Evolutionary conservation across 2,888 invertebrate species (phyloP).

Genomic region (Furcula furcula): DNA sequence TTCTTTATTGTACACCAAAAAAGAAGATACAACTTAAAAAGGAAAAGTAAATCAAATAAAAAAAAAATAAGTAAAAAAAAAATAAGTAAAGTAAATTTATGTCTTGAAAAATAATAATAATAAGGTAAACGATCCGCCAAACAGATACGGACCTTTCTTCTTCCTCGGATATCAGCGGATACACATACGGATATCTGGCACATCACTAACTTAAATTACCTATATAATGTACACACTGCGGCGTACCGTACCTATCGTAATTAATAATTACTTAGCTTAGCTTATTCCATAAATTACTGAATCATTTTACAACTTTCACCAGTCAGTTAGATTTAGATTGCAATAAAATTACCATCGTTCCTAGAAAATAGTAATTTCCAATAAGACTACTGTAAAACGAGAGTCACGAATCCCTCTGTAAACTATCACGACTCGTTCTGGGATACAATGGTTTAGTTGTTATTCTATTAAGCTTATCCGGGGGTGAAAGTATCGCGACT

Average conservation of each 20-base stretch:
- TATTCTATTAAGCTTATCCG: constrained; percentile 68
- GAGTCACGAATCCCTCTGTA: constrained; percentile 73
- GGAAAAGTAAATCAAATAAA: no score
- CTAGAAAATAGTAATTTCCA: constrained; percentile 63
- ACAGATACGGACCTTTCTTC: no score
- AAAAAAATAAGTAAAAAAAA: no score
- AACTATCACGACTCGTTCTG: constrained; percentile 70
- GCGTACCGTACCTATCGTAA: constrained; percentile 19
- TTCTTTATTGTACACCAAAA: no score
- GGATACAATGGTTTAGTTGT: constrained; percentile 67
- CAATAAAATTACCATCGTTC: constrained; percentile 62
- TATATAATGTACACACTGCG: no score
- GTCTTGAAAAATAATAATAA: no score
- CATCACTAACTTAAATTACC: no score
- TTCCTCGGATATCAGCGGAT: no score
- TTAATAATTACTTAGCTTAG: constrained; percentile 31
- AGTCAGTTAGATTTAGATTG: constrained; percentile 60
- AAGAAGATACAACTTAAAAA: no score
- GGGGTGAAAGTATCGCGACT: constrained; percentile 72
- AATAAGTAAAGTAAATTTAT: no score
- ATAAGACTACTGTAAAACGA: constrained; percentile 70
- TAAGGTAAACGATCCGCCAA: no score
- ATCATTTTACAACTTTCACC: constrained; percentile 65
- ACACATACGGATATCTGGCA: no score
- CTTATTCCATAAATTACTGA: constrained; percentile 35